phyloP scores from a whole-genome alignment of 2,888 invertebrate species.

The Nemoura dubitans region DNA sequence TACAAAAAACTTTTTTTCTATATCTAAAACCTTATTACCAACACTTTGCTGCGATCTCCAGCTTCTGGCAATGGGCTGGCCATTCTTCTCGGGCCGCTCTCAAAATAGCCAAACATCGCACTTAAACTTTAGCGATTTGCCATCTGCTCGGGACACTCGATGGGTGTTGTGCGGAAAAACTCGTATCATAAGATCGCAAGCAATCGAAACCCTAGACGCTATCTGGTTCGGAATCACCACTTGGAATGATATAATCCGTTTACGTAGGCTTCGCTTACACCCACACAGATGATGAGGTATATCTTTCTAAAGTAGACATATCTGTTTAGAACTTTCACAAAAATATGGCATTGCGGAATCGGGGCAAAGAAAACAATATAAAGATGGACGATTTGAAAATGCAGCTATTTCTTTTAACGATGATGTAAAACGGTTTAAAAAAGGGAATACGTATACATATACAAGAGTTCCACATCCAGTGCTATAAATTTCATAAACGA shows the following conservation, averaged over 20 bases:
- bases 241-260: constrained; percentile 29
- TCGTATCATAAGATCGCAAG: background rate
- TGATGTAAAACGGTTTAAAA: background rate
- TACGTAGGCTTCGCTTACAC: constrained; percentile 13
- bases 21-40: constrained; percentile 36
- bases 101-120: constrained; percentile 46
- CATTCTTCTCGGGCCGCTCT: constrained; percentile 37
- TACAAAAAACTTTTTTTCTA: constrained; percentile 25
- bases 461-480: background rate
- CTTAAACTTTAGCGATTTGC: constrained; percentile 39
- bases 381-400: constrained; percentile 14
- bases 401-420: background rate
- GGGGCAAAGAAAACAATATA: background rate
- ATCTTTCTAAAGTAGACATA: background rate
- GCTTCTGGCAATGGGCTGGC: constrained; percentile 16
- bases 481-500: background rate
- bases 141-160: constrained; percentile 18
- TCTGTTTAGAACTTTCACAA: background rate
- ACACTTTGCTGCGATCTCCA: constrained; percentile 23
- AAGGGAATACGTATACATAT: background rate
- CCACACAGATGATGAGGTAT: background rate
- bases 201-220: constrained; percentile 24
- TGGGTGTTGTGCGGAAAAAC: constrained; percentile 22
- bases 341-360: background rate
- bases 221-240: constrained; percentile 28